Percentiles rank a stretch among this genome's conserved stretches.
These are phyloP conservation scores for Cryptus viduatorius DNA, from an alignment of 2,888 invertebrate species.

Conservation along the genomic window DNA sequence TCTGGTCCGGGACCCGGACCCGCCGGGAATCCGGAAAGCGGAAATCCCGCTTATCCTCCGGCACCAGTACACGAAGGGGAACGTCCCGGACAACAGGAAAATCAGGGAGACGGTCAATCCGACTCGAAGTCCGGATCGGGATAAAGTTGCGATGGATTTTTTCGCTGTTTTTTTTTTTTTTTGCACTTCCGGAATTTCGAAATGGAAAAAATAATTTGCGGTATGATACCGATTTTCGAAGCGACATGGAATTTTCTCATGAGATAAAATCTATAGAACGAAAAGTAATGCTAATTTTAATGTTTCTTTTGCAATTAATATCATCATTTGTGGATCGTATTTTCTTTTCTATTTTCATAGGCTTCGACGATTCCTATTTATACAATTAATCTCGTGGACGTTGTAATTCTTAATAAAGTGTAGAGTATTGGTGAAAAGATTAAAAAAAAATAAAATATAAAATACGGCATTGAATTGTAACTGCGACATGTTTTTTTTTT, in stretches of 20 bases:
- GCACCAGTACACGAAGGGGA: slow-evolving; percentile 80
- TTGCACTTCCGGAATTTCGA: background rate
- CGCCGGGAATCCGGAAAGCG: slow-evolving; percentile 72
- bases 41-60: slow-evolving; percentile 78
- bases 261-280: background rate
- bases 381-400: slow-evolving; percentile 31
- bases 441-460: background rate
- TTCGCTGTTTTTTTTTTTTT: slow-evolving; percentile 10
- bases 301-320: background rate
- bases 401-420: slow-evolving; percentile 31
- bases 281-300: background rate
- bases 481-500: slow-evolving; percentile 31
- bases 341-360: slow-evolving; percentile 47
- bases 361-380: slow-evolving; percentile 17
- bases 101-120: slow-evolving; percentile 78
- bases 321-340: slow-evolving; percentile 42
- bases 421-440: slow-evolving; percentile 36
- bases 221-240: background rate
- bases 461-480: slow-evolving; percentile 56
- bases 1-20: slow-evolving; percentile 74
- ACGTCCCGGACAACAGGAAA: slow-evolving; percentile 78
- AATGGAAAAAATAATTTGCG: background rate
- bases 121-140: slow-evolving; percentile 81
- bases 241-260: background rate
- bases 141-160: slow-evolving; percentile 65